A percentile compares a stretch with the other conserved stretches of the same genome.
These are phyloP conservation scores for Porites evermanni DNA, from an alignment of 92 coral and sea anemone genomes.

Conservation along the genomic window DNA sequence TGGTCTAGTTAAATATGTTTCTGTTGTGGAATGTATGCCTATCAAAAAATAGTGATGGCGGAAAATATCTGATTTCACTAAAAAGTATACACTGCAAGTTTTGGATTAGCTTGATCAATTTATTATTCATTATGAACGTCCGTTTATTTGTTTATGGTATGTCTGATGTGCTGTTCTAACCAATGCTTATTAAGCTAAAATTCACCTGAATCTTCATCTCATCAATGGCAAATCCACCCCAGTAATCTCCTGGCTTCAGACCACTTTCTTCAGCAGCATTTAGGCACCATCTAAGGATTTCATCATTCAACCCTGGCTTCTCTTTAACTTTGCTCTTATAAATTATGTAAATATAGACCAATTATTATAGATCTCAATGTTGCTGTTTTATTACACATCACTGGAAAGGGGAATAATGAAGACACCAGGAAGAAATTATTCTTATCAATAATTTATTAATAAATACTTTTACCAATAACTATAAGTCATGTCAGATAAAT, in stretches of 20 bases:
- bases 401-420: not conserved
- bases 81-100: too few relatives aligned
- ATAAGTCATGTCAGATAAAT: not conserved
- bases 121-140: too few relatives aligned
- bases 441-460: too few relatives aligned
- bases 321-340: slow-evolving; percentile 48
- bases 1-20: too few relatives aligned
- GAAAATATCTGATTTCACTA: too few relatives aligned
- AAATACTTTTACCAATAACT: not conserved
- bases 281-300: slow-evolving; percentile 35
- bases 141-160: too few relatives aligned
- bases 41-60: too few relatives aligned
- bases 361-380: not conserved
- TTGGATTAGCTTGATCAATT: too few relatives aligned
- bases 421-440: too few relatives aligned
- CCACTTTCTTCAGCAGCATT: slow-evolving; percentile 33
- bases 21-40: too few relatives aligned
- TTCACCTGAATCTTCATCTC: slow-evolving; percentile 52
- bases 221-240: slow-evolving; percentile 50
- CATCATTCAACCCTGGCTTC: slow-evolving; percentile 32
- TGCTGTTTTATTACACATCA: not conserved
- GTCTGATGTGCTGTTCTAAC: not conserved
- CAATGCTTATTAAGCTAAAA: not conserved
- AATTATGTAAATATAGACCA: slow-evolving; percentile 11
- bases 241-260: slow-evolving; percentile 26